A percentile compares a stretch with the other conserved stretches of the same genome.
phyloP scores from a whole-genome alignment of 2,888 invertebrate species.

The Coronaproctus castanopsis region DNA sequence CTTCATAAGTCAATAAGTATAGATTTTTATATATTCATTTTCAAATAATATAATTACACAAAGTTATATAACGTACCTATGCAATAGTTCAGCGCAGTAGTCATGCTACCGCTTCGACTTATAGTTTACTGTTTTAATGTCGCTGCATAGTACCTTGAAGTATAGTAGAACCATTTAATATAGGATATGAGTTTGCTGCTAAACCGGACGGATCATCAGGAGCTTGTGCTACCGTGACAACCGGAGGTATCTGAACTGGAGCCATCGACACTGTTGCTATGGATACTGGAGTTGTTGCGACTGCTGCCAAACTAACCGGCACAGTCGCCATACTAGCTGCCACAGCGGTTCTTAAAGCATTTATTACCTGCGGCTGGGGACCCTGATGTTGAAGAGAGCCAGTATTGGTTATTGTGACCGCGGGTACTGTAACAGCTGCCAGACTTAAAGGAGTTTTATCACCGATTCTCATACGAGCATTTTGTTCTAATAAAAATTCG shows the following conservation, averaged over 20 bases:
- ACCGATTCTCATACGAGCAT: conserved; percentile 44
- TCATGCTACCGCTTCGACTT: too few species aligned
- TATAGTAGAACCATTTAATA: conserved; percentile 5
- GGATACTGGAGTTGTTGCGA: conserved; percentile 35
- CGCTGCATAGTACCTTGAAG: conserved; percentile 7
- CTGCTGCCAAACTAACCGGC: conserved; percentile 38
- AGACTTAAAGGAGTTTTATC: conserved; percentile 32
- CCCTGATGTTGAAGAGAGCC: conserved; percentile 25
- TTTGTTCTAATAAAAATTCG: conserved; percentile 56
- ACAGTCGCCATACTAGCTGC: conserved; percentile 39
- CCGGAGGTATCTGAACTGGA: conserved; percentile 32
- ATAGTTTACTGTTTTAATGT: too few species aligned
- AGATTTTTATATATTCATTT: too few species aligned
- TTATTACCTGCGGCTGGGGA: conserved; percentile 30
- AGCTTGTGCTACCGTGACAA: conserved; percentile 13
- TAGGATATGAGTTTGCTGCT: conserved; percentile 8
- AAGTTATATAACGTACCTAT: too few species aligned
- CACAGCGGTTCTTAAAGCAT: conserved; percentile 32
- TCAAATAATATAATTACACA: too few species aligned
- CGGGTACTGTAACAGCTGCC: conserved; percentile 37
- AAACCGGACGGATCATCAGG: not conserved
- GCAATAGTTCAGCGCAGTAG: too few species aligned
- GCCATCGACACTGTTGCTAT: conserved; percentile 35
- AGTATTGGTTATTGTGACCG: conserved; percentile 37
- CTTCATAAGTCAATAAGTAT: too few species aligned